These are phyloP conservation scores for Brachionus asplanchnoidis DNA, from an alignment of 1,140 invertebrate genomes.

Conservation along the genomic window DNA sequence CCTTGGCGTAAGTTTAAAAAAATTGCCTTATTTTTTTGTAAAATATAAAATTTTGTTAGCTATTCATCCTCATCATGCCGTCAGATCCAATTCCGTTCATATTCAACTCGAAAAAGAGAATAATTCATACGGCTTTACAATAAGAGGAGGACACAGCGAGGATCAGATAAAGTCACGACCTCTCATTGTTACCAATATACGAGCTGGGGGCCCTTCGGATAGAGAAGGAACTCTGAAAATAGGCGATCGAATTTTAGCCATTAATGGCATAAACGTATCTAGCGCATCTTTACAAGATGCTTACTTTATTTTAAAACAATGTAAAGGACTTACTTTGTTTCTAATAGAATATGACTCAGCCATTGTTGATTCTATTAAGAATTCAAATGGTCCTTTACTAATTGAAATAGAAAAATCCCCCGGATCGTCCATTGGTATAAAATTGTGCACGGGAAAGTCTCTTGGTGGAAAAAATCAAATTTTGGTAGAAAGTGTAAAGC, in stretches of 20 bases:
- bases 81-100: constrained; percentile 51
- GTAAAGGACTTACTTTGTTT: constrained; percentile 50
- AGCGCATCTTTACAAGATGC: constrained; percentile 59
- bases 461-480: constrained; percentile 60
- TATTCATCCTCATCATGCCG: constrained; percentile 47
- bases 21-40: neutral
- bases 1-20: constrained; percentile 62
- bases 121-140: constrained; percentile 78
- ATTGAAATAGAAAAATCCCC: constrained; percentile 80
- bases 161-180: constrained; percentile 64
- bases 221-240: constrained; percentile 70
- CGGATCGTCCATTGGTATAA: constrained; percentile 69
- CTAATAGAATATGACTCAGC: constrained; percentile 83
- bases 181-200: constrained; percentile 78
- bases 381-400: constrained; percentile 76
- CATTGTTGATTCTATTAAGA: constrained; percentile 72
- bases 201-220: constrained; percentile 79
- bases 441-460: constrained; percentile 61
- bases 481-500: constrained; percentile 76
- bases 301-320: constrained; percentile 55
- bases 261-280: constrained; percentile 66
- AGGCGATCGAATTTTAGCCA: constrained; percentile 76
- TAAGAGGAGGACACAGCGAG: constrained; percentile 71
- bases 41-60: constrained; percentile 45
- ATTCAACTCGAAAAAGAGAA: constrained; percentile 66